Evolutionary conservation across 64 coral and sea anemone genomes (phyloP).

Genomic region (Platygyra sinensis): DNA sequence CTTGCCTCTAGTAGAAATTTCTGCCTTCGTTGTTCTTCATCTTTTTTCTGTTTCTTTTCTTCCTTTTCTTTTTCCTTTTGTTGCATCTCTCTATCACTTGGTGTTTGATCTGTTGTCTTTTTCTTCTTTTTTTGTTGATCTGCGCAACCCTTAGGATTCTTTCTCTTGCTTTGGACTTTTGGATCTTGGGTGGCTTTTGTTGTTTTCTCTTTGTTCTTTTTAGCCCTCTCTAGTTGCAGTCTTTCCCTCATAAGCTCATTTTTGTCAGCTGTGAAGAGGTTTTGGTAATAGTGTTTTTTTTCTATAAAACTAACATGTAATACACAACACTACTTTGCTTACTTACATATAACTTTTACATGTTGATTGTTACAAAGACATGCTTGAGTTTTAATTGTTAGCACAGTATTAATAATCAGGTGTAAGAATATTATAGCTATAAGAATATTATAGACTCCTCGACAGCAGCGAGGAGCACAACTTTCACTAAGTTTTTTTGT

Average conservation of each 20-base stretch:
- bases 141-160: too few species aligned
- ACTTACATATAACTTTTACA: constrained; percentile 32
- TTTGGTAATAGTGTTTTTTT: too few species aligned
- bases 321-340: constrained; percentile 25
- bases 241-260: too few species aligned
- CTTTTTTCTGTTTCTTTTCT: too few species aligned
- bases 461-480: too few species aligned
- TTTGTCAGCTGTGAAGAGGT: too few species aligned
- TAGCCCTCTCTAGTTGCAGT: constrained; percentile 41
- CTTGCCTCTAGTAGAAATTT: too few species aligned
- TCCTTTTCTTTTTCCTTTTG: neutral
- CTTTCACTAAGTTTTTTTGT: too few species aligned
- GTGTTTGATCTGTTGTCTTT: constrained; percentile 34
- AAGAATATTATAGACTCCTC: too few species aligned
- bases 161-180: constrained; percentile 16
- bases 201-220: constrained; percentile 36
- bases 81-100: constrained; percentile 15
- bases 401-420: neutral
- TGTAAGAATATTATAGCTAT: too few species aligned
- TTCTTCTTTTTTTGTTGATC: constrained; percentile 43
- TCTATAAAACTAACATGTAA: too few species aligned
- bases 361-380: constrained; percentile 30
- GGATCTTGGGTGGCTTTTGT: constrained; percentile 24
- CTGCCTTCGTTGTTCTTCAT: too few species aligned
- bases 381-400: constrained; percentile 37